These are phyloP conservation scores for Phylloscopus trochiloides DNA, from an alignment of 2,113 vertebrate species.

Conservation along the genomic window DNA sequence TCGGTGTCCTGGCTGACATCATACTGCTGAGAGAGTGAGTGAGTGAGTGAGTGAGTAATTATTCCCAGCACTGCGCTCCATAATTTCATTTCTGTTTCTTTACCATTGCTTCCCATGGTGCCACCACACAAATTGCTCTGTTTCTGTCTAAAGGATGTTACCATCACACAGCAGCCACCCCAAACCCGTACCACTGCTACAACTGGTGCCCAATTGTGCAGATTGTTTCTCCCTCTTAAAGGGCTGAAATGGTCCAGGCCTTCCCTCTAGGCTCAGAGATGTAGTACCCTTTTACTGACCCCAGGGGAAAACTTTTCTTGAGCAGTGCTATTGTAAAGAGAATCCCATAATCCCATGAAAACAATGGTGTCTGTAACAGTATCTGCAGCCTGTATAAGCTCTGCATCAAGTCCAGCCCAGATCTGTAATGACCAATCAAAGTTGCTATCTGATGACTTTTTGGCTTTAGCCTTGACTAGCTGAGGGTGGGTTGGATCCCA, in stretches of 20 bases:
- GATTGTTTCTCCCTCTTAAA: not conserved
- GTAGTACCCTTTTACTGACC: not conserved
- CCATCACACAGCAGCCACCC: accelerated
- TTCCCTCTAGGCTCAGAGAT: not conserved
- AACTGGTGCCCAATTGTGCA: not conserved
- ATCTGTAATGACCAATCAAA: not conserved
- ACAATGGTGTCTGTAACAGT: not conserved
- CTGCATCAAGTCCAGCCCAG: not conserved
- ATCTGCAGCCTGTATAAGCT: not conserved
- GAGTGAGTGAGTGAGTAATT: conserved; percentile 88
- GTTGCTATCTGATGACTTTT: not conserved
- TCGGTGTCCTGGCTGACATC: conserved; percentile 89
- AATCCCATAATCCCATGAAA: not conserved
- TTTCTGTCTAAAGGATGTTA: not conserved
- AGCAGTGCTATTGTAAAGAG: not conserved
- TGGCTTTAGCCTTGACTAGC: not conserved
- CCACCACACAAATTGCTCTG: not conserved
- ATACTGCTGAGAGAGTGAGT: conserved; percentile 87
- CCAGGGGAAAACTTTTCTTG: not conserved
- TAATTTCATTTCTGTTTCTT: not conserved
- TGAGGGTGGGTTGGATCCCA: not conserved
- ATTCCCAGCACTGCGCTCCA: not conserved
- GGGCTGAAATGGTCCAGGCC: not conserved
- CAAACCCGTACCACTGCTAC: not conserved
- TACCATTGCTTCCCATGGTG: not conserved